phyloP scores from a whole-genome alignment of 2,113 vertebrate species.

The Cynocephalus volans region DNA sequence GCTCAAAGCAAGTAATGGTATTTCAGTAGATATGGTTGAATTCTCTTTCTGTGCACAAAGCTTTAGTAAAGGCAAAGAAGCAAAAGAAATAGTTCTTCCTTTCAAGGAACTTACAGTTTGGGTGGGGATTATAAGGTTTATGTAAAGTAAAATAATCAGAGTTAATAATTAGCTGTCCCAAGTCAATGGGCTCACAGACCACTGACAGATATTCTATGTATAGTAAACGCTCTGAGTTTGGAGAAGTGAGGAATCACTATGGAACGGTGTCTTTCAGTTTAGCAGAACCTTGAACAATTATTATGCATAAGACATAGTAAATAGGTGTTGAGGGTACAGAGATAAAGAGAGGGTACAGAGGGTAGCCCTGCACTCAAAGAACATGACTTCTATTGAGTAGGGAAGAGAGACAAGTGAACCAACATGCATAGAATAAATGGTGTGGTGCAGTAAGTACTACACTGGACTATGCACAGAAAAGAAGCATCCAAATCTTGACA shows the following conservation, averaged over 20 bases:
- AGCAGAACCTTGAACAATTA: not conserved
- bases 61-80: conserved; percentile 18
- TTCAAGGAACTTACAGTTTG: conserved; percentile 40
- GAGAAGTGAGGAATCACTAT: not conserved
- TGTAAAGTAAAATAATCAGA: conserved; percentile 23
- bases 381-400: not conserved
- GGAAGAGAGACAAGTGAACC: not conserved
- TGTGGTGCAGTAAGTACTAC: not conserved
- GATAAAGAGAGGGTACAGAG: not conserved
- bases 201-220: not conserved
- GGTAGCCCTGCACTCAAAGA: not conserved
- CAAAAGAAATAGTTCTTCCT: not conserved
- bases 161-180: not conserved
- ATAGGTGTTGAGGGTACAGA: not conserved
- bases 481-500: not conserved
- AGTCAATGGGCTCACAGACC: not conserved
- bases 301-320: not conserved
- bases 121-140: not conserved
- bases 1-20: not conserved
- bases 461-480: not conserved
- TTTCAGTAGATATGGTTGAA: not conserved
- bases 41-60: not conserved
- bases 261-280: not conserved
- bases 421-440: not conserved
- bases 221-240: not conserved